Conservation (phyloP, 2,797 vertebrate genomes). For the Spinibarbus caldwelli region DNA sequence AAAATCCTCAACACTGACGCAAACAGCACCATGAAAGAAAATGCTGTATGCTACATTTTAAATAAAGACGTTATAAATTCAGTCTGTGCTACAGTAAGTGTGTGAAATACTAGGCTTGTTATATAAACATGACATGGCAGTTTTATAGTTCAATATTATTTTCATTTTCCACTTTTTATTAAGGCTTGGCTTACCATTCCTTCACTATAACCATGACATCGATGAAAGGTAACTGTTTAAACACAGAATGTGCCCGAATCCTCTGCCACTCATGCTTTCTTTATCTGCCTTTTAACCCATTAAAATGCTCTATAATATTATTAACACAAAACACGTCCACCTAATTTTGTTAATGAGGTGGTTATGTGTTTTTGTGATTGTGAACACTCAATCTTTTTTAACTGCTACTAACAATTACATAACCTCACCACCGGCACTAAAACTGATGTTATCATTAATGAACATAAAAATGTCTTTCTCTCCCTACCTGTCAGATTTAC, state of each 20-base stretch:
- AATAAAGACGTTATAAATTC: neutral
- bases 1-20: neutral
- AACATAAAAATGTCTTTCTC: conserved; percentile 9
- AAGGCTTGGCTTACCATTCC: conserved; percentile 80
- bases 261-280: neutral
- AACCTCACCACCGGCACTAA: neutral
- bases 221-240: conserved; percentile 74
- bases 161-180: conserved; percentile 60
- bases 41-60: neutral
- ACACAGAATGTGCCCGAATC: neutral
- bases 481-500: conserved; percentile 78
- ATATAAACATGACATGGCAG: conserved; percentile 31
- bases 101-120: neutral
- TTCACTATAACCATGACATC: conserved; percentile 71
- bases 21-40: neutral
- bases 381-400: neutral
- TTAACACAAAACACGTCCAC: neutral
- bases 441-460: neutral
- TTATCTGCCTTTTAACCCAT: neutral
- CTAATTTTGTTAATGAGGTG: neutral
- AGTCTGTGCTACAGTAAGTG: neutral
- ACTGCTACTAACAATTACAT: neutral
- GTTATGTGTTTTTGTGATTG: neutral
- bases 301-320: neutral
- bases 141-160: conserved; percentile 58